Evolutionary conservation across 1,140 invertebrate species (phyloP).

Genomic region (Bombus waltoni): DNA sequence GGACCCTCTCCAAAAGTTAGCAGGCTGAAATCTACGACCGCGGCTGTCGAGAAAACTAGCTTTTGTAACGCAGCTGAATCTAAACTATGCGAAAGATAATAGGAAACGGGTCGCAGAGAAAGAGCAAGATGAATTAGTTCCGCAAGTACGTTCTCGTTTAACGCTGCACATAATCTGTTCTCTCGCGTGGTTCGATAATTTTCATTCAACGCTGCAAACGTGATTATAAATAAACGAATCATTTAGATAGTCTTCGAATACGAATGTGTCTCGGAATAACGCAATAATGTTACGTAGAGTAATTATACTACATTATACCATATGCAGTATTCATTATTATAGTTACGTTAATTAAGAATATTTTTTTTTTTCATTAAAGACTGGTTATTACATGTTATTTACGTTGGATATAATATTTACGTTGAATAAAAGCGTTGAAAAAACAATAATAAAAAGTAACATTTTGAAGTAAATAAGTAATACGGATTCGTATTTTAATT

Average conservation of each 20-base stretch:
- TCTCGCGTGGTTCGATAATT: not conserved
- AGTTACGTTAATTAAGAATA: not conserved
- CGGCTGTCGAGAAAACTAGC: not conserved
- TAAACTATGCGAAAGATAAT: not conserved
- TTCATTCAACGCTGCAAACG: not conserved
- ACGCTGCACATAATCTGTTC: not conserved
- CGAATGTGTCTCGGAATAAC: not conserved
- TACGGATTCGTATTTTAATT: too few species aligned
- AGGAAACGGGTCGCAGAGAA: slow-evolving; percentile 2
- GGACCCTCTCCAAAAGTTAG: not conserved
- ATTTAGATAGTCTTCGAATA: not conserved
- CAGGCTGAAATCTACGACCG: slow-evolving; percentile 8
- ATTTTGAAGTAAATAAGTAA: too few species aligned
- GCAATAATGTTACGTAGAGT: not conserved
- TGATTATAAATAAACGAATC: not conserved
- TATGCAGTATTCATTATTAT: not conserved
- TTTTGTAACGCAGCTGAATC: not conserved
- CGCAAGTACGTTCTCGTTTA: not conserved
- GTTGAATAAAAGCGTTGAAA: not conserved
- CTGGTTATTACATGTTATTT: not conserved
- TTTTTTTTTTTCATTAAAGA: not conserved
- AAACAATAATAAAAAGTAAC: not conserved
- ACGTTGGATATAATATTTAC: not conserved
- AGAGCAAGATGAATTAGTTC: not conserved
- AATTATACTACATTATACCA: not conserved